Base-by-base conservation (phyloP, 2,797 vertebrate genomes). In the Scolopax bukidnonensis region DNA sequence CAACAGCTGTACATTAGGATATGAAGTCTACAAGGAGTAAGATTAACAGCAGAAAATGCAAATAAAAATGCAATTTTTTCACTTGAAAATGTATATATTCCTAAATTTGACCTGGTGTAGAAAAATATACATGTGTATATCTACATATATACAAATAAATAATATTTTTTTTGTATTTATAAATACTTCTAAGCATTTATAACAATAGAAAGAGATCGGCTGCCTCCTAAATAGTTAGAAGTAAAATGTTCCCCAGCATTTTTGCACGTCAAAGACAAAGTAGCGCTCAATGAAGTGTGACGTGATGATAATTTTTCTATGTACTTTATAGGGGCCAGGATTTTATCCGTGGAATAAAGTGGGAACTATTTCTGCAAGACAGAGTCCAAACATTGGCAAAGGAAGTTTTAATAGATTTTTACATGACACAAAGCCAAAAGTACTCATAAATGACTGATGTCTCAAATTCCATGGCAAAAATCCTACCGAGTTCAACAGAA, bases 351-450 rank as follows among this genome's bases (percentile, higher is more conserved):
- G 16, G 74, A 95, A 94, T 83, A 83, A 95, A 96, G 67, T 5
- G 16, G 83, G 85, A 96, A 92, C 71, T 90, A 80, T 53, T 96
- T 87, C 88, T 96, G 71, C 94, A 96, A 94, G 77, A 95, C 69
- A 82, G 76, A 93, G 67, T 77, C 93, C 90, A 95, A 95, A 92
- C 84, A 71, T 54, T 96, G 93, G 94, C 93, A 93, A 87, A 93
- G 86, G 91, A 87, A 95, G 77, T 84, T 94, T 94, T 94, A 97
- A 95, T 95, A 92, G 94, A 87, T 92, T 90, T 93, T 87, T 94
- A 87, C 78, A 93, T 84, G 90, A 95, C 75, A 96, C 41, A 90
- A 89, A 94, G 95, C 95, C 96, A 94, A 57, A 94, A 96, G 81
- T 50, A 92, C 92, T 93, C 95, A 90, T 70, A 96, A 94, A 70